Evolutionary conservation across 1,140 invertebrate species (phyloP).

Genomic region (Saccostrea echinata): DNA sequence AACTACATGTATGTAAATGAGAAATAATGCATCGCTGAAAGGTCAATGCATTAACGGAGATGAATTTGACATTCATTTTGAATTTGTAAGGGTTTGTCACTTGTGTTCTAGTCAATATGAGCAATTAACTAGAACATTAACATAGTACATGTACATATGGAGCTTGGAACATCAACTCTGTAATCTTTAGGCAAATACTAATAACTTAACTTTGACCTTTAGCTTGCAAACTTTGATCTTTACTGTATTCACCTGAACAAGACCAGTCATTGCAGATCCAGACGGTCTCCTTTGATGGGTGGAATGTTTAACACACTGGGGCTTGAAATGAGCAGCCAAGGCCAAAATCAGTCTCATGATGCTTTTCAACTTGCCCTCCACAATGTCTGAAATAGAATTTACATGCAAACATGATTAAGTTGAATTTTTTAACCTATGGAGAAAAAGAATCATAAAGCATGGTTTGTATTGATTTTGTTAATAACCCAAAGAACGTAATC

Average conservation of each 20-base stretch:
- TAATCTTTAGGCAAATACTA: too few relatives aligned
- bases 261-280: slow-evolving; percentile 61
- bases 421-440: not conserved
- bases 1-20: too few relatives aligned
- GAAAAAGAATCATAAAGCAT: not conserved
- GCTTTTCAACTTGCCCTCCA: slow-evolving; percentile 81
- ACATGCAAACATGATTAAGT: not conserved
- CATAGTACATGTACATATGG: too few relatives aligned
- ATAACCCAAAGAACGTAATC: not conserved
- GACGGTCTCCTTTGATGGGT: slow-evolving; percentile 48
- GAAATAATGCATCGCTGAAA: too few relatives aligned
- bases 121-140: too few relatives aligned
- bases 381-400: slow-evolving; percentile 73
- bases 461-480: not conserved
- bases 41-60: too few relatives aligned
- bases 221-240: not conserved
- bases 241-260: slow-evolving; percentile 69
- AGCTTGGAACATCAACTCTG: too few relatives aligned
- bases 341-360: slow-evolving; percentile 82
- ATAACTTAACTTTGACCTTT: not conserved
- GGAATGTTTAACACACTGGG: slow-evolving; percentile 76
- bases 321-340: slow-evolving; percentile 81
- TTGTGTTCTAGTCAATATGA: too few relatives aligned
- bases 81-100: too few relatives aligned
- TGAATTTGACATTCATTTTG: too few relatives aligned